Evolutionary conservation across 1,140 invertebrate species (phyloP).

Genomic region (Drosophila malerkotliana): DNA sequence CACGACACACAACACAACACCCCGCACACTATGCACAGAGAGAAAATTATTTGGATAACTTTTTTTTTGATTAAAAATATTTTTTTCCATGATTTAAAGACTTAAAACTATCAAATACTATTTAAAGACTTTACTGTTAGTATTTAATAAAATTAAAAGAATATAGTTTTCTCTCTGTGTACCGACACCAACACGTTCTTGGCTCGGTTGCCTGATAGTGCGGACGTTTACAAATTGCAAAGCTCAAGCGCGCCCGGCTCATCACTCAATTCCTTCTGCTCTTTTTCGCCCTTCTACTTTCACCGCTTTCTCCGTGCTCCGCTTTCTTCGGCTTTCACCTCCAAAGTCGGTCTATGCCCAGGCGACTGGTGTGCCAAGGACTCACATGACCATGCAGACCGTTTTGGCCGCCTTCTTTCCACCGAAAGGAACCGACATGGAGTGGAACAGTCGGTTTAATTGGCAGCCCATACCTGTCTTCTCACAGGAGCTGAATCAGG

Average conservation of each 20-base stretch:
- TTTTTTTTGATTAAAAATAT: background rate
- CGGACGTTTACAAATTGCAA: conserved; percentile 79
- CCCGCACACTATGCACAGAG: conserved; percentile 4
- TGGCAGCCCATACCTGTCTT: conserved; percentile 92
- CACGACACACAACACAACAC: conserved; percentile 12
- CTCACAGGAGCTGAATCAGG: conserved; percentile 86
- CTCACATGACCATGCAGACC: conserved; percentile 89
- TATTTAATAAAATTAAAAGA: background rate
- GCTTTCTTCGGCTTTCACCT: background rate
- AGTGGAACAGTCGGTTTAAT: conserved; percentile 86
- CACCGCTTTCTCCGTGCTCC: conserved; percentile 9
- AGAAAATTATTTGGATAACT: conserved; percentile 12
- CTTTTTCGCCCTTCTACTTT: conserved; percentile 25
- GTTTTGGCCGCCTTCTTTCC: conserved; percentile 90
- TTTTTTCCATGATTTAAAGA: background rate
- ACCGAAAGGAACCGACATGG: conserved; percentile 86
- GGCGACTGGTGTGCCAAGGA: conserved; percentile 89
- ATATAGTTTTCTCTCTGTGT: conserved; percentile 25
- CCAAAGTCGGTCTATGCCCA: conserved; percentile 86
- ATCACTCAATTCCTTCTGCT: conserved; percentile 73
- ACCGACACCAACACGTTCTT: conserved; percentile 2
- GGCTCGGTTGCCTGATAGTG: conserved; percentile 67
- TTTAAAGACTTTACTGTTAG: background rate
- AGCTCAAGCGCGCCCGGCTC: conserved; percentile 74
- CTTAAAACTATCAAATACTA: background rate